Evolutionary conservation across 2,797 vertebrate genomes (phyloP).

Genomic region (Dicrostonyx torquatus): DNA sequence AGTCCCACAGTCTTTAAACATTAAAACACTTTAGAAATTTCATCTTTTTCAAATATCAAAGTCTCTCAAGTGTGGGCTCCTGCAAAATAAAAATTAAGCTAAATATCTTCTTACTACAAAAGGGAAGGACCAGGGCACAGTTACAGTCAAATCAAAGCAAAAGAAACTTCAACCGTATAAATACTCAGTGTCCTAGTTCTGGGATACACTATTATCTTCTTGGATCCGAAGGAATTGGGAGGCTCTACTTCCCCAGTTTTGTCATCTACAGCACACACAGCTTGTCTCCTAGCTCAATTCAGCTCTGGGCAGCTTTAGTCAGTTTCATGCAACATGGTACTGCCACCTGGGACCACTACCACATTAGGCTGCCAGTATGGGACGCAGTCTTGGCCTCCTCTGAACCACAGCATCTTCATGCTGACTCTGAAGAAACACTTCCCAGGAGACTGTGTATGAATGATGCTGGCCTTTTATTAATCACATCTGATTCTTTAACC

Average conservation of each 20-base stretch:
- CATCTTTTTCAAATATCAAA: neutral
- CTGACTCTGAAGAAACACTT: neutral
- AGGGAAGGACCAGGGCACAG: neutral
- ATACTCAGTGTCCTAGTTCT: neutral
- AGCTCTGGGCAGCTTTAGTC: neutral
- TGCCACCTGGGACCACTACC: neutral
- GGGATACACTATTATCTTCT: neutral
- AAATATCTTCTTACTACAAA: neutral
- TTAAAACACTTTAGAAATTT: neutral
- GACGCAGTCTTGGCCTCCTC: neutral
- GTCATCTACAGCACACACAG: neutral
- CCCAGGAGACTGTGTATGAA: neutral
- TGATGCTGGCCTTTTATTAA: neutral
- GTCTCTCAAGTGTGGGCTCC: neutral
- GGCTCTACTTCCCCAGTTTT: neutral
- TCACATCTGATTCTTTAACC: neutral
- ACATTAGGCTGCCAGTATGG: neutral
- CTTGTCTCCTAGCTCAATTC: neutral
- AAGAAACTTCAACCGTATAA: neutral
- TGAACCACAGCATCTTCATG: neutral
- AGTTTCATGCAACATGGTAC: neutral
- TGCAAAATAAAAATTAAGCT: neutral
- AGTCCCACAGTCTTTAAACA: neutral
- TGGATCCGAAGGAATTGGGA: neutral
- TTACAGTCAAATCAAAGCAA: neutral